These are phyloP conservation scores for Anoplopoma fimbria DNA, from an alignment of 2,113 vertebrate genomes.

Conservation along the genomic window DNA sequence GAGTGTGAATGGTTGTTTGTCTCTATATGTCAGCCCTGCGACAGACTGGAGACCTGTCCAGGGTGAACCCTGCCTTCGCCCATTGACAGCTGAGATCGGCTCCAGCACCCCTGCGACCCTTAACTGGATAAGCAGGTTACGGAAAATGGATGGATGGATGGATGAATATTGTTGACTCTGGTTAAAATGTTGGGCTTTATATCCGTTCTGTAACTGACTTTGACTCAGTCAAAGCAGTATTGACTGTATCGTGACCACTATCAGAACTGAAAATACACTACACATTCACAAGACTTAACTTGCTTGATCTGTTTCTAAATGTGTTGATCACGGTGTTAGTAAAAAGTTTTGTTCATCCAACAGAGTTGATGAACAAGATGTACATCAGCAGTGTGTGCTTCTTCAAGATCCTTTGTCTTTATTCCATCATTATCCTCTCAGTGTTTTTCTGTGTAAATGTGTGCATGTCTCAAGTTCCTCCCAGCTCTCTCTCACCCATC, in stretches of 20 bases:
- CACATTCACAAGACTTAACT: not conserved
- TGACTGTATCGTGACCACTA: no score
- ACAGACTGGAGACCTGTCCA: no score
- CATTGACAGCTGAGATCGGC: no score
- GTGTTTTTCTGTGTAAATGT: slow-evolving; percentile 20
- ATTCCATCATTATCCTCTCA: slow-evolving; percentile 43
- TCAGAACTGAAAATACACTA: not conserved
- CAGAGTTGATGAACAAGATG: not conserved
- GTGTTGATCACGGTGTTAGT: not conserved
- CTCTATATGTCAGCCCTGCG: no score
- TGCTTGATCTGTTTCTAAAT: slow-evolving; percentile 9
- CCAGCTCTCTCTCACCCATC: slow-evolving; percentile 25
- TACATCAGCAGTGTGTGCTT: not conserved
- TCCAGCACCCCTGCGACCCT: no score
- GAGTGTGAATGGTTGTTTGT: no score
- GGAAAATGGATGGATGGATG: no score
- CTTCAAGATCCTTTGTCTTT: slow-evolving; percentile 26
- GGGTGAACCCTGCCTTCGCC: no score
- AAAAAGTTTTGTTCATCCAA: not conserved
- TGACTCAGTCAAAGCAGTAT: not conserved
- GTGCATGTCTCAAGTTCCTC: not conserved
- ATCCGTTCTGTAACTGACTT: not conserved
- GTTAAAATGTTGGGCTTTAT: no score
- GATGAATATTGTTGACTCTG: not conserved
- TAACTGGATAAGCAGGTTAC: no score